Percentiles rank a stretch among this genome's conserved stretches.
Conservation (phyloP, 2,113 vertebrate genomes). For the Acrocephalus arundinaceus region DNA sequence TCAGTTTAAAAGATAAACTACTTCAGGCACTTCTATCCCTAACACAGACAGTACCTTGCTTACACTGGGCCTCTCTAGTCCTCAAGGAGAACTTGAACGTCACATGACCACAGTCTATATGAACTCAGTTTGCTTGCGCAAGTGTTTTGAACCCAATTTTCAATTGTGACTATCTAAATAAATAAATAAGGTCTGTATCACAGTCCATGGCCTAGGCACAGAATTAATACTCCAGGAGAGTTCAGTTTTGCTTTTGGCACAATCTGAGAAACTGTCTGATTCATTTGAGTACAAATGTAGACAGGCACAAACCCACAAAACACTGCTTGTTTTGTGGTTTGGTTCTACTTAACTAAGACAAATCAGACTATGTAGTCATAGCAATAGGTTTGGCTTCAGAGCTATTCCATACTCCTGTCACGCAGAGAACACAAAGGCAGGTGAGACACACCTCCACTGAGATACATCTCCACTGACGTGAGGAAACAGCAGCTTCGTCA, state of each 20-base stretch:
- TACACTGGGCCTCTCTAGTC: not conserved
- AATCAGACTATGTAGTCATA: not conserved
- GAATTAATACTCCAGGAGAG: not conserved
- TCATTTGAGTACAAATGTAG: not conserved
- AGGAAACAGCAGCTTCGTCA: not conserved
- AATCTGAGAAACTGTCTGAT: not conserved
- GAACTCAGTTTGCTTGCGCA: not conserved
- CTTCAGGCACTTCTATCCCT: not conserved
- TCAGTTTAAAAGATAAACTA: not conserved
- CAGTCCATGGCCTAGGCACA: not conserved
- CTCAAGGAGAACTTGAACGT: not conserved
- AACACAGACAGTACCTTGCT: not conserved
- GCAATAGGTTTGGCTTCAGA: not conserved
- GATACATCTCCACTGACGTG: accelerated
- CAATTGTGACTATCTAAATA: not conserved
- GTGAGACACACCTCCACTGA: accelerated
- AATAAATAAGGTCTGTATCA: not conserved
- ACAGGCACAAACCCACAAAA: not conserved
- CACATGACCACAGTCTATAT: not conserved
- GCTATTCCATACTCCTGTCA: accelerated
- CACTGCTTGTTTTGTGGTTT: not conserved
- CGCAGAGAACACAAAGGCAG: not conserved
- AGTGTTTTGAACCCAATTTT: not conserved
- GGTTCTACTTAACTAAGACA: not conserved
- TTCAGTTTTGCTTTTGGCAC: not conserved